These are phyloP conservation scores for Psilopogon haemacephalus DNA, from an alignment of 2,113 vertebrate genomes.

Conservation along the genomic window DNA sequence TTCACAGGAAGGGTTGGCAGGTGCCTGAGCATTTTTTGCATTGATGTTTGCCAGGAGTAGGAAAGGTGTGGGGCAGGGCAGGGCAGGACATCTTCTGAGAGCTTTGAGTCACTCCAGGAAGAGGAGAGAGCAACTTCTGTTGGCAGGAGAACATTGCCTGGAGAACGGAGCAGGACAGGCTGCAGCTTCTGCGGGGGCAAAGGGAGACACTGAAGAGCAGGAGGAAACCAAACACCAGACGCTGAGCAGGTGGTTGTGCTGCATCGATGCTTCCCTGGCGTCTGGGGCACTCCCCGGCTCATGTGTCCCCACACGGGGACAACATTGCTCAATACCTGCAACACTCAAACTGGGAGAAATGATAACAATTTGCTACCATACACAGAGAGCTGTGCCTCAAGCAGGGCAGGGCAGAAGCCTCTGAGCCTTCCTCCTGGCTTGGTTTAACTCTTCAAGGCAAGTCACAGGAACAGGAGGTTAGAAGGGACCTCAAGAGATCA, in stretches of 20 bases:
- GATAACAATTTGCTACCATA: background rate
- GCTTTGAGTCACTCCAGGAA: background rate
- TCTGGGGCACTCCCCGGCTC: background rate
- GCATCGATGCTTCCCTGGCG: background rate
- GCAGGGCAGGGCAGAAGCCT: background rate
- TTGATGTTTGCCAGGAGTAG: background rate
- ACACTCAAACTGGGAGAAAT: background rate
- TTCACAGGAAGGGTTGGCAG: rapidly evolving
- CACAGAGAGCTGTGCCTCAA: background rate
- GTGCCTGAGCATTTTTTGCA: background rate
- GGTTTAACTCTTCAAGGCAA: background rate
- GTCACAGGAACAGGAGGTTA: background rate
- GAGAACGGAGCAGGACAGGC: background rate
- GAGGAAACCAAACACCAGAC: background rate
- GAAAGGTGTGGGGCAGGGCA: background rate
- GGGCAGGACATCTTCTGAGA: background rate
- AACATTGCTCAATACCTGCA: background rate
- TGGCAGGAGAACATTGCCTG: rapidly evolving
- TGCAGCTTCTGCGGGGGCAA: background rate
- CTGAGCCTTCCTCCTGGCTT: background rate
- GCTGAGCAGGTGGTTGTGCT: rapidly evolving
- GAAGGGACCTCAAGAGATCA: background rate
- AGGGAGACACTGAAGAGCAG: background rate
- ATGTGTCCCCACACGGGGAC: background rate
- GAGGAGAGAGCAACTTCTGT: background rate